Evolutionary conservation across 2,113 vertebrate genomes (phyloP), one percentile per base, ranked within the genome.

Genomic region (Hyaena hyaena): DNA sequence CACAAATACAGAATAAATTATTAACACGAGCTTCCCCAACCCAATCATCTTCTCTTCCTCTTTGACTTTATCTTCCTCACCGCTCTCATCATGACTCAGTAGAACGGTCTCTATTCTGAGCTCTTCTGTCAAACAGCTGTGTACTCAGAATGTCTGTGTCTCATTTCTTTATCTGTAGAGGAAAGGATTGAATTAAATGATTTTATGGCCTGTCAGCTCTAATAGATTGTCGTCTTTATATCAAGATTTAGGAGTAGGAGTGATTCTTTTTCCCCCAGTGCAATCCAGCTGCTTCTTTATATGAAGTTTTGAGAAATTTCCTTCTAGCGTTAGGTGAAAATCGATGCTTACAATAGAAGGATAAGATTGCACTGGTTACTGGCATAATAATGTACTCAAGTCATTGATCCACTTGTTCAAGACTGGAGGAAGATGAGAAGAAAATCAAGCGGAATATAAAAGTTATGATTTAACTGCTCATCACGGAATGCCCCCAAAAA

Each of bases 1-100:
- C 95, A 97, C 96, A 97, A 98, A 98, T 63, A 97, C 73, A 93
- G 69, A 71, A 98, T 98, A 86, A 98, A 98, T 98, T 98, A 98
- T 98, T 98, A 97, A 98, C 94, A 84, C 0, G 0, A 90, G 24
- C 88, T 98, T 97, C 96, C 95, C 90, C 92, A 82, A 88, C 35
- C 94, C 83, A 69, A 96, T 96, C 84, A 16, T 84, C 55, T 43
- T 92, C 48, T 89, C 84, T 95, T 92, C 73, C 94, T 87, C 84
- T 96, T 79, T 48, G 74, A 88, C 63, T 68, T 76, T 53, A 45
- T 39, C 21, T 68, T 79, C 31, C n/a, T 80, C 4, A 0, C 12
- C 10, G 24, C 74, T 85, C 87, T 91, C 28, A 31, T 23, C 76
- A 48, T 82, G 94, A 95, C 94, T 97, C 84, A 93, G 82, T 63